Conservation (phyloP, 2,888 invertebrate genomes). For the Rhamphomyia laevipes region DNA sequence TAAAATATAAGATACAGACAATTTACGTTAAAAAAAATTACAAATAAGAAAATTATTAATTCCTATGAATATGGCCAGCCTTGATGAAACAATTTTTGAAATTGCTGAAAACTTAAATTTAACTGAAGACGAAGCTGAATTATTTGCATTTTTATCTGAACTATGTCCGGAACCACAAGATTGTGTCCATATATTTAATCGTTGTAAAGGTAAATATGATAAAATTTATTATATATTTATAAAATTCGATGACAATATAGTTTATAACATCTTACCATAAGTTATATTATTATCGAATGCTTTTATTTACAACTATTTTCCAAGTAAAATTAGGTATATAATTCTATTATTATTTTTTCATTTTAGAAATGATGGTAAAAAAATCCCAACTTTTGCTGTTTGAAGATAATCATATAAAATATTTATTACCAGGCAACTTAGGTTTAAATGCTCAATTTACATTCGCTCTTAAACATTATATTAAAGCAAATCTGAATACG, state of each 20-base stretch:
- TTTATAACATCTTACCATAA: no score
- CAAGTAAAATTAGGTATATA: no score
- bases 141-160: background rate
- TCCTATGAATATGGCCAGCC: background rate
- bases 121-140: background rate
- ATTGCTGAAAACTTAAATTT: background rate
- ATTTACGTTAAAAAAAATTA: background rate
- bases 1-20: background rate
- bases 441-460: background rate
- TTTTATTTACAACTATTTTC: no score
- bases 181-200: background rate
- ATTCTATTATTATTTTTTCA: no score
- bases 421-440: background rate
- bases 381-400: background rate
- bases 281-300: no score
- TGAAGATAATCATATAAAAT: background rate
- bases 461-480: background rate
- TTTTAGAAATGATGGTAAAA: background rate
- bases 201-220: background rate
- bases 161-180: background rate
- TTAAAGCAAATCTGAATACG: background rate
- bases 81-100: background rate
- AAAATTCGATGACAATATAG: no score
- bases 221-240: background rate
- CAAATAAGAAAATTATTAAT: background rate